These are phyloP conservation scores for Corythaixoides concolor DNA, from an alignment of 2,113 vertebrate species.

Conservation along the genomic window DNA sequence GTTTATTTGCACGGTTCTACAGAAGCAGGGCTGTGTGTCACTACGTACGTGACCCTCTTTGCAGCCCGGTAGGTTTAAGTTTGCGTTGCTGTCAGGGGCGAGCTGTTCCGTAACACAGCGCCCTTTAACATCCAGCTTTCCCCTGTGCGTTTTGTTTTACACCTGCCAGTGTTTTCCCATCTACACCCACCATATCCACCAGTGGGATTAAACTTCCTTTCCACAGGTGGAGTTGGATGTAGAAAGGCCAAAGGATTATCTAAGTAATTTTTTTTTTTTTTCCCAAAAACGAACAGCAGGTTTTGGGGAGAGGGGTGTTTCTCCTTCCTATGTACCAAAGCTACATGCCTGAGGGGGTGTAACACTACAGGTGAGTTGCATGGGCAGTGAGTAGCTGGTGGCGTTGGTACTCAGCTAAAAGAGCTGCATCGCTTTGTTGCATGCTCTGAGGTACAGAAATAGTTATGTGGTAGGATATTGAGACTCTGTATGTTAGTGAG, in stretches of 20 bases:
- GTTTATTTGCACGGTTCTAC: not conserved
- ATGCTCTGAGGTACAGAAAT: not conserved
- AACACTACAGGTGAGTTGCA: accelerated
- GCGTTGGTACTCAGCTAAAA: not conserved
- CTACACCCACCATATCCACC: no score
- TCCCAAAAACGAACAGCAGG: not conserved
- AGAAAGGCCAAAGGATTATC: not conserved
- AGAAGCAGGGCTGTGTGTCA: accelerated
- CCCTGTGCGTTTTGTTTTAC: not conserved
- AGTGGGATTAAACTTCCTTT: not conserved
- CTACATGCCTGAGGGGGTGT: no score
- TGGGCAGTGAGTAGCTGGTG: no score
- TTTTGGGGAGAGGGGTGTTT: not conserved
- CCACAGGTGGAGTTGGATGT: no score
- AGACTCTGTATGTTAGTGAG: not conserved
- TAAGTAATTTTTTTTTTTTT: not conserved
- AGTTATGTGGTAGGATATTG: no score
- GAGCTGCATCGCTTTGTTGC: not conserved
- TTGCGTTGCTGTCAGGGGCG: accelerated
- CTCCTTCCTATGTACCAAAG: not conserved
- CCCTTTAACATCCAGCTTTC: no score
- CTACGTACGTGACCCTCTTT: no score
- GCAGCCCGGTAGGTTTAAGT: no score
- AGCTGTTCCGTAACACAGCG: accelerated
- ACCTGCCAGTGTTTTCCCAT: not conserved